phyloP scores from a whole-genome alignment of 2,888 invertebrate species.

The Meteorus cinctellus region DNA sequence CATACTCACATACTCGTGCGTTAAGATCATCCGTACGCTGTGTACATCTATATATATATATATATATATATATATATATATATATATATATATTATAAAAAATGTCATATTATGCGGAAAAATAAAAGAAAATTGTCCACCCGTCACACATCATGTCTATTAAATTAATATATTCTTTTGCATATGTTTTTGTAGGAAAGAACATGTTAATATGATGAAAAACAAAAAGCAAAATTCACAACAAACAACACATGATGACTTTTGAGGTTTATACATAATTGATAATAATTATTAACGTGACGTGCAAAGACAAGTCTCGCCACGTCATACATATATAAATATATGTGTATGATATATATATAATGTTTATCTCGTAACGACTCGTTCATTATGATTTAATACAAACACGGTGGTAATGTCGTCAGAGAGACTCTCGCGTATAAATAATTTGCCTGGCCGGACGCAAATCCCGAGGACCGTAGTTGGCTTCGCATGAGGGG shows the following conservation, averaged over 20 bases:
- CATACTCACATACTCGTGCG: too few species aligned
- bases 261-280: slow-evolving; percentile 1
- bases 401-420: slow-evolving; percentile 74
- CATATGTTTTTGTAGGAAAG: neutral
- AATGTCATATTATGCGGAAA: neutral
- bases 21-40: too few species aligned
- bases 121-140: neutral
- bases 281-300: slow-evolving; percentile 7
- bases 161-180: slow-evolving; percentile 1
- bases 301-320: slow-evolving; percentile 3
- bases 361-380: slow-evolving; percentile 63
- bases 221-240: neutral
- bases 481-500: slow-evolving; percentile 45
- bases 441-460: slow-evolving; percentile 73
- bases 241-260: slow-evolving; percentile 37
- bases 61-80: neutral
- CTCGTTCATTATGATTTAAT: slow-evolving; percentile 74
- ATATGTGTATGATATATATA: neutral
- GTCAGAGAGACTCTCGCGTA: slow-evolving; percentile 72
- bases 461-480: slow-evolving; percentile 69
- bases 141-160: neutral
- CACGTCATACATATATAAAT: neutral
- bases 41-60: neutral
- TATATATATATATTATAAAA: neutral
- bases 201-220: neutral